Percentiles rank a stretch among this genome's conserved stretches.
These are phyloP conservation scores for Oenanthe oenanthe DNA, from an alignment of 2,113 vertebrate species.

Conservation along the genomic window DNA sequence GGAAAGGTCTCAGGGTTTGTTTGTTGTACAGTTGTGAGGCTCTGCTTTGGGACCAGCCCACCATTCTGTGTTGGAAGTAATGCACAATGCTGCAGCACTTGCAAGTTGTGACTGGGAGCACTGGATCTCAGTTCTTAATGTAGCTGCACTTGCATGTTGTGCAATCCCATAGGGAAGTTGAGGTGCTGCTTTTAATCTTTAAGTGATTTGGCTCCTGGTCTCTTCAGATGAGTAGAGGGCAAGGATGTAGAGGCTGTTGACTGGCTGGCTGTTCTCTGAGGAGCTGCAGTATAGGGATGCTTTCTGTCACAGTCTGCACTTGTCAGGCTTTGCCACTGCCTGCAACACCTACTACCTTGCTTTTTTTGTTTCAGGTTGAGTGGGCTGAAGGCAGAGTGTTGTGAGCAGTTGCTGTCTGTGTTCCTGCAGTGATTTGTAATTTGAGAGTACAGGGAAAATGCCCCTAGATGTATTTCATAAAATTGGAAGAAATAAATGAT, in stretches of 20 bases:
- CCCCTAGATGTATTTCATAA: constrained; percentile 6
- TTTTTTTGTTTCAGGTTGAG: constrained; percentile 3
- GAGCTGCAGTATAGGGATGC: accelerated
- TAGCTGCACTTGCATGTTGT: background rate
- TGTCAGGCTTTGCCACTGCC: background rate
- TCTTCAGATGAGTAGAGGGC: background rate
- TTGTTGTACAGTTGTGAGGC: background rate
- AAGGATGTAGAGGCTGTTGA: background rate
- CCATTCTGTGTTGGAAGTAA: background rate
- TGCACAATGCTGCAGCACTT: background rate
- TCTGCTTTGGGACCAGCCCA: background rate
- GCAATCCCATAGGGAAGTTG: background rate
- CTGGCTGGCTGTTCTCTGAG: background rate
- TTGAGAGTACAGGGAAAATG: background rate
- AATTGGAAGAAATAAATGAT: constrained; percentile 28
- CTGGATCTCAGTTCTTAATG: background rate
- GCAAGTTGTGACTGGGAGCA: background rate
- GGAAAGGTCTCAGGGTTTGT: background rate
- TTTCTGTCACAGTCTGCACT: background rate
- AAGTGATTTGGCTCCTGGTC: background rate
- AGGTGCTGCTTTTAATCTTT: background rate
- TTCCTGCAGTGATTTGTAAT: constrained; percentile 28
- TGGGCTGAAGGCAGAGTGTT: background rate
- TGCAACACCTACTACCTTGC: background rate
- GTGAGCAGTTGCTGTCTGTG: constrained; percentile 30